phyloP scores from a whole-genome alignment of 2,888 invertebrate species.

The Prenolepis imparis region DNA sequence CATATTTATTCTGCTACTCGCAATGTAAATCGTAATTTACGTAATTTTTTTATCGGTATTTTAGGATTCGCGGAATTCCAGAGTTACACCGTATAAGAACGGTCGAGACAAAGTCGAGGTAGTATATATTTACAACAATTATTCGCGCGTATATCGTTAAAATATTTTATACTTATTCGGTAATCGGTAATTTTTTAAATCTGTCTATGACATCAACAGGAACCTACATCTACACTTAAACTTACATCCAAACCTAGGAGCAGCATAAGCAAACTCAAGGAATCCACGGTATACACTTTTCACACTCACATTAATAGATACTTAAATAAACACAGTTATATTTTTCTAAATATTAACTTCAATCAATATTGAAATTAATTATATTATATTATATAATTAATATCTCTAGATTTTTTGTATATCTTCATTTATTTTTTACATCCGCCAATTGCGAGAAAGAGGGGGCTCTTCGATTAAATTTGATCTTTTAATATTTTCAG shows the following conservation, averaged over 20 bases:
- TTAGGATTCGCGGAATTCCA: constrained; percentile 46
- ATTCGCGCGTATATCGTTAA: not conserved
- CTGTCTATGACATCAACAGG: not conserved
- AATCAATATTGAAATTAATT: constrained; percentile 3
- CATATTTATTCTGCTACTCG: not conserved
- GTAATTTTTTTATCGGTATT: constrained; percentile 26
- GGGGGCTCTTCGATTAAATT: not conserved
- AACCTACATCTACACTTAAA: constrained; percentile 11
- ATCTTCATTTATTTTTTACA: not conserved
- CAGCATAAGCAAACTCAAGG: constrained; percentile 25
- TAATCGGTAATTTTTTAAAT: not conserved
- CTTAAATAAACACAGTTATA: not conserved
- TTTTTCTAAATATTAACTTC: not conserved
- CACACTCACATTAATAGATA: not conserved
- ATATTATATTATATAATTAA: not conserved
- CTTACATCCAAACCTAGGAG: not conserved
- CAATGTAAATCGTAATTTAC: not conserved
- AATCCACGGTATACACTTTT: constrained; percentile 31
- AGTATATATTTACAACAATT: constrained; percentile 24
- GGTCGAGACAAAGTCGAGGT: constrained; percentile 16
- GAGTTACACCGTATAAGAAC: constrained; percentile 16
- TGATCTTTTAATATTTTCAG: constrained; percentile 59
- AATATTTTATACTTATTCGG: not conserved
- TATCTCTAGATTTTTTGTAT: not conserved
- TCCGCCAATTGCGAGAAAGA: not conserved